A percentile compares a stretch with the other conserved stretches of the same genome.
Evolutionary conservation across 2,797 vertebrate genomes (phyloP).

Genomic region (Monodelphis domestica): DNA sequence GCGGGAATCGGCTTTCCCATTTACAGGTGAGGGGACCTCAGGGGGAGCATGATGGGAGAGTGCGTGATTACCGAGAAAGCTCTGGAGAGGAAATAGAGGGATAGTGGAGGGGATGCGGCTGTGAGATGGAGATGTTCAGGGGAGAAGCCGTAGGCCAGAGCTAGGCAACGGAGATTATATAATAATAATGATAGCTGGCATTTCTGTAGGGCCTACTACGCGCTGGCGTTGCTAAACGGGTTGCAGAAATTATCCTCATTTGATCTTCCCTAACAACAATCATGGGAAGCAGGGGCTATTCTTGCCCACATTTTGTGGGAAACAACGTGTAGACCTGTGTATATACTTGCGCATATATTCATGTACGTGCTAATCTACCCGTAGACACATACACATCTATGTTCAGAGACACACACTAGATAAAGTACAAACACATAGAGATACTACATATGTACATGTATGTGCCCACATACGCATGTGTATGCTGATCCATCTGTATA

Average conservation of each 20-base stretch:
- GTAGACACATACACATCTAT: too few species aligned
- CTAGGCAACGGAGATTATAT: background rate
- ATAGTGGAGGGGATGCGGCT: background rate
- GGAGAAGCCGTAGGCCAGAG: background rate
- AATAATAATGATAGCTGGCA: background rate
- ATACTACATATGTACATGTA: too few species aligned
- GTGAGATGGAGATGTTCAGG: background rate
- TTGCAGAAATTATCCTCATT: background rate
- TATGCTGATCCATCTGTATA: too few species aligned
- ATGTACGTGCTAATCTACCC: too few species aligned
- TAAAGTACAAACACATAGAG: too few species aligned
- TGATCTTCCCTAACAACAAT: background rate
- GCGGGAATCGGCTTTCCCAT: background rate
- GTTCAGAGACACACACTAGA: background rate
- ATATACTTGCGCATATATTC: too few species aligned
- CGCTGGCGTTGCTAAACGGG: background rate
- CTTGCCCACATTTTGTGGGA: background rate
- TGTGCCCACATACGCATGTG: too few species aligned
- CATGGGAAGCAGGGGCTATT: background rate
- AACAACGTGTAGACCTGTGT: too few species aligned
- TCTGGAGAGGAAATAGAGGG: background rate
- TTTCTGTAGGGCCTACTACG: background rate
- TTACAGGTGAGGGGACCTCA: background rate
- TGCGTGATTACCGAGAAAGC: background rate
- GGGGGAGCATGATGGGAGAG: background rate